phyloP scores from a whole-genome alignment of 92 coral and sea anemone genomes.

The Epizoanthus rinbou region DNA sequence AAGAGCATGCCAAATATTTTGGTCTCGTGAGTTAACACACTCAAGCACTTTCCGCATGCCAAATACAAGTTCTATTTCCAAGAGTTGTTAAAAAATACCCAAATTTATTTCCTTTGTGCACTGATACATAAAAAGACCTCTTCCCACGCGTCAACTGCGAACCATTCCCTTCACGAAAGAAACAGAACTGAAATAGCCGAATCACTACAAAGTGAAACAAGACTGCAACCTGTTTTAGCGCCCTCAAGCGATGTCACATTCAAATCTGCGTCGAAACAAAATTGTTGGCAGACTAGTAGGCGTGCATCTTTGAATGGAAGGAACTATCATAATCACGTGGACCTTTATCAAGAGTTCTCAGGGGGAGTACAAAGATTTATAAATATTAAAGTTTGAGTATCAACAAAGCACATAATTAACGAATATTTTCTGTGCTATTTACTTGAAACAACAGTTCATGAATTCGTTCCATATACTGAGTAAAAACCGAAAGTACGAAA shows the following conservation, averaged over 20 bases:
- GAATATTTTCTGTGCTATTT: background rate
- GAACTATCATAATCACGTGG: slow-evolving; percentile 14
- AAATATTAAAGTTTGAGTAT: background rate
- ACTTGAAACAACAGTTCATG: background rate
- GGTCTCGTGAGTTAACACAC: too few relatives aligned
- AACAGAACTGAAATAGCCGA: background rate
- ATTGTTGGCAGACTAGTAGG: background rate
- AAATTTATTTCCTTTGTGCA: too few relatives aligned
- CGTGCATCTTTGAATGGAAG: background rate
- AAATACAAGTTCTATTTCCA: too few relatives aligned
- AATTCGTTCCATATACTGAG: background rate
- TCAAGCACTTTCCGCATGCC: too few relatives aligned
- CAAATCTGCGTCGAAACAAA: background rate
- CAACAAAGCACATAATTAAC: background rate
- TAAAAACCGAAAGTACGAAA: background rate
- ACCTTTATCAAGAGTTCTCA: background rate
- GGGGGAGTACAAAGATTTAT: background rate
- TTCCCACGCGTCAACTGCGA: too few relatives aligned
- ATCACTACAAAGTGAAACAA: background rate
- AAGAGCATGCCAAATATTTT: too few relatives aligned
- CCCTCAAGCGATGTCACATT: background rate
- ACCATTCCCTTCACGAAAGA: too few relatives aligned
- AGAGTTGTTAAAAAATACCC: too few relatives aligned
- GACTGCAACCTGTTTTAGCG: background rate
- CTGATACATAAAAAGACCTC: too few relatives aligned